phyloP scores from a whole-genome alignment of 2,797 vertebrate species.

The Tadarida brasiliensis region DNA sequence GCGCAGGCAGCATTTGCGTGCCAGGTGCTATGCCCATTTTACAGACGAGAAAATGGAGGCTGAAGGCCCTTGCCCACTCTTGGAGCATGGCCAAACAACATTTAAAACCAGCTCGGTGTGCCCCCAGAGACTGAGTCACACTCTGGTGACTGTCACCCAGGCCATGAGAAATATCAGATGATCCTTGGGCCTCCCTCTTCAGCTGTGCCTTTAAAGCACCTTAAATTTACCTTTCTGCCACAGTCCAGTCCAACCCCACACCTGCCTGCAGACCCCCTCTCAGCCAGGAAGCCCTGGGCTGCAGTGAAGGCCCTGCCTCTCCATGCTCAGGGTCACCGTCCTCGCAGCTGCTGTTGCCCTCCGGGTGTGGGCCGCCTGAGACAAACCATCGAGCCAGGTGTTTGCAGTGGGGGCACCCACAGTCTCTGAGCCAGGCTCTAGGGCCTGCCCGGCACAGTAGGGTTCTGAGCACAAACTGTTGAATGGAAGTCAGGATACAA shows the following conservation, averaged over 20 bases:
- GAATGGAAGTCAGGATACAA: background rate
- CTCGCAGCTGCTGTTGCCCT: background rate
- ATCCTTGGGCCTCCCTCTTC: background rate
- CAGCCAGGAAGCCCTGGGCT: fast-evolving
- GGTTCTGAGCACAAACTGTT: background rate
- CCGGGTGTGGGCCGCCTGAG: background rate
- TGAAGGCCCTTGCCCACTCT: background rate
- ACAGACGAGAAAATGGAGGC: background rate
- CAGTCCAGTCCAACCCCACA: fast-evolving
- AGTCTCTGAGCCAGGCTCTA: background rate
- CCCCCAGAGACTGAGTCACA: background rate
- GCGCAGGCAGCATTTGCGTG: fast-evolving
- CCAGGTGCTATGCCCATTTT: background rate
- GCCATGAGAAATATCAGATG: no score
- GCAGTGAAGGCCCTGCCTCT: background rate
- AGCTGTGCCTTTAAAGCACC: background rate
- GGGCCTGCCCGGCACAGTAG: background rate
- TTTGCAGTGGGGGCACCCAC: background rate
- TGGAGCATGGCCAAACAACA: background rate
- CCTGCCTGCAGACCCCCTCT: background rate
- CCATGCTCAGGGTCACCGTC: background rate
- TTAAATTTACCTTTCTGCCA: background rate
- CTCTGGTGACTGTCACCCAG: background rate
- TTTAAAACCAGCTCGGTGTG: background rate
- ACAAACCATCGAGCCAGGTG: no score